Percentiles rank a stretch among this genome's conserved stretches.
Conservation (phyloP, 2,888 invertebrate species). For the Pemphredon lugubris region DNA sequence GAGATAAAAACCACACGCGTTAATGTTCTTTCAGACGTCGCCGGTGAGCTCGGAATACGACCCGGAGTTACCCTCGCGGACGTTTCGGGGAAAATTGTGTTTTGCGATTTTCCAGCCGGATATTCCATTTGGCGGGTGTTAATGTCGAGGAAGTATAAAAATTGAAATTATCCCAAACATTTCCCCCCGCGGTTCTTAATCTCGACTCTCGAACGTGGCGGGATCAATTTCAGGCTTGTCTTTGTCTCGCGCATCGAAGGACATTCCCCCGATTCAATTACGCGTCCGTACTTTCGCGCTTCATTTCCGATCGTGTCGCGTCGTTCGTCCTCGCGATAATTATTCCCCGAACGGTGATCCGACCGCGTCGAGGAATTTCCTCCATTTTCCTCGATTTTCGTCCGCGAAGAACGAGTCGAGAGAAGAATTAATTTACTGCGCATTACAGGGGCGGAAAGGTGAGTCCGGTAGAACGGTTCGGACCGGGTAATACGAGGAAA, state of each 20-base stretch:
- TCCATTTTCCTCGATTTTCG: constrained; percentile 32
- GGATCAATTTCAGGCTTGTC: neutral
- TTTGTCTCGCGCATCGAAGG: neutral
- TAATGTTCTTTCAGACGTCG: neutral
- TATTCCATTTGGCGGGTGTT: too few species aligned
- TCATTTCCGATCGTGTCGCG: constrained; percentile 9
- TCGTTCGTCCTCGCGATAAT: constrained; percentile 17
- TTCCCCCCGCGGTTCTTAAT: too few species aligned
- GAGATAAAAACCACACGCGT: neutral
- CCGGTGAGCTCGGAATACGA: neutral
- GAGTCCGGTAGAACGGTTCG: neutral
- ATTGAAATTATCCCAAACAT: too few species aligned
- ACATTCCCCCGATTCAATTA: constrained; percentile 1
- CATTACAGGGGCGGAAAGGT: constrained; percentile 38
- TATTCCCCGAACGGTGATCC: constrained; percentile 16
- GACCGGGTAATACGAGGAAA: constrained; percentile 21
- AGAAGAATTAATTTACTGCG: constrained; percentile 52
- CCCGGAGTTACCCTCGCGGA: too few species aligned
- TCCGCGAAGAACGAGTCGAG: constrained; percentile 8
- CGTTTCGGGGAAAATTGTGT: too few species aligned
- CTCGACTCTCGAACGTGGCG: too few species aligned
- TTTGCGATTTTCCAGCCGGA: too few species aligned
- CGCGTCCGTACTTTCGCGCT: neutral
- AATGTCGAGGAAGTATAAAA: too few species aligned
- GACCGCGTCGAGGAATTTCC: constrained; percentile 4